phyloP scores from a whole-genome alignment of 2,888 invertebrate species.

The Leucophenga montana region DNA sequence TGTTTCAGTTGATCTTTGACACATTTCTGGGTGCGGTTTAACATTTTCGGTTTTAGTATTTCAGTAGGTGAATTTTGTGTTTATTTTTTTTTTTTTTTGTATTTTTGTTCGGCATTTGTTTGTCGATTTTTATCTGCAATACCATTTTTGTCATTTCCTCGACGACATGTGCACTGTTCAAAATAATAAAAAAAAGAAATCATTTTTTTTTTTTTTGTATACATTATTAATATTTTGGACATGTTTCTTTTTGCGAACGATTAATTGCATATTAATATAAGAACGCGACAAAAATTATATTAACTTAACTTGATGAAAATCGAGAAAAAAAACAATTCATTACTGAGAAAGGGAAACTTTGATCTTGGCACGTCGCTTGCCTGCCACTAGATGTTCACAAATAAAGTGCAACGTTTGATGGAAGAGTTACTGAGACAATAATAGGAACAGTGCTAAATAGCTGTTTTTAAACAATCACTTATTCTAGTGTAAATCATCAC shows the following conservation, averaged over 20 bases:
- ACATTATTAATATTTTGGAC: conserved; percentile 54
- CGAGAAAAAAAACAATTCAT: no score
- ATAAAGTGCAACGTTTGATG: conserved; percentile 5
- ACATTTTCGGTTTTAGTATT: conserved; percentile 39
- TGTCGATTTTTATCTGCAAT: conserved; percentile 56
- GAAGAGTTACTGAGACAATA: neutral
- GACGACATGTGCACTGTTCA: conserved; percentile 56
- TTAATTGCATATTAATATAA: conserved; percentile 68
- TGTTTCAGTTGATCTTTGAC: conserved; percentile 68
- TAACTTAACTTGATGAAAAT: no score
- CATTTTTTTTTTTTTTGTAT: conserved; percentile 29
- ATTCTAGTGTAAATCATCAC: no score
- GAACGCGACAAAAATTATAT: conserved; percentile 19
- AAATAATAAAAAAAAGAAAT: conserved; percentile 34
- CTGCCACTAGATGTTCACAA: conserved; percentile 36
- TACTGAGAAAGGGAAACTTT: conserved; percentile 22
- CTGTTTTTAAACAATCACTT: no score
- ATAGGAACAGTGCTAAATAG: no score
- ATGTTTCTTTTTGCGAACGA: conserved; percentile 61
- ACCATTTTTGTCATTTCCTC: conserved; percentile 32
- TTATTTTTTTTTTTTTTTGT: no score
- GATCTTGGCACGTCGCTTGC: conserved; percentile 63
- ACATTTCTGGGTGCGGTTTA: conserved; percentile 64
- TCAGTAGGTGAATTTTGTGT: conserved; percentile 63
- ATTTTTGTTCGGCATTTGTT: conserved; percentile 35